phyloP scores from a whole-genome alignment of 2,113 vertebrate genomes.

The Typhlomys cinereus region DNA sequence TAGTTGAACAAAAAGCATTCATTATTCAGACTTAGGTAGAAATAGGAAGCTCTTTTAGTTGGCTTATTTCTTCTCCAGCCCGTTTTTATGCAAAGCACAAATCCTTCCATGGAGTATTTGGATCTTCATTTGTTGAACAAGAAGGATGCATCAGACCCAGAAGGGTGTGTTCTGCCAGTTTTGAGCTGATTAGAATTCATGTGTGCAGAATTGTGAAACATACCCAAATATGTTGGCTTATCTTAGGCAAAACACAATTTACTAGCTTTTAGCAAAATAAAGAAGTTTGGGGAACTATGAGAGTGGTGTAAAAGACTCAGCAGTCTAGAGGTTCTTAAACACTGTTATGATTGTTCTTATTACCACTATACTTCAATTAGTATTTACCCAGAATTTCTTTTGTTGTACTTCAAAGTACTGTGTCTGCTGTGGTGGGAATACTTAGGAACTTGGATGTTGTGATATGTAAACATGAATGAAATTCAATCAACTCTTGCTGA shows the following conservation, averaged over 20 bases:
- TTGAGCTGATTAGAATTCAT: constrained; percentile 63
- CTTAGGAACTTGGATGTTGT: neutral
- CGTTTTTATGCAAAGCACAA: constrained; percentile 22
- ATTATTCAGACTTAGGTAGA: neutral
- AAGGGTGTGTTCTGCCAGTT: constrained; percentile 28
- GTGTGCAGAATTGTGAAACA: constrained; percentile 61
- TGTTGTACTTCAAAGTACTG: neutral
- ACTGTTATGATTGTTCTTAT: constrained; percentile 29
- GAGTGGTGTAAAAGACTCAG: constrained; percentile 28
- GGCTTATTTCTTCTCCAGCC: neutral
- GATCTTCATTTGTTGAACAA: constrained; percentile 26
- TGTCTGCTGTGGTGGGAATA: neutral
- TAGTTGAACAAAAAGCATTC: neutral
- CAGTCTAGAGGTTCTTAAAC: constrained; percentile 1
- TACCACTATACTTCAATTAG: neutral
- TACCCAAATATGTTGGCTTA: constrained; percentile 58
- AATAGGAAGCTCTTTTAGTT: neutral
- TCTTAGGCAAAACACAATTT: constrained; percentile 64
- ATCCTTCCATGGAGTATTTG: constrained; percentile 28
- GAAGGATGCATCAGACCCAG: neutral
- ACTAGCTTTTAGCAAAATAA: constrained; percentile 59
- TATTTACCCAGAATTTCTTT: constrained; percentile 11
- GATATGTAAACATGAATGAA: constrained; percentile 37
- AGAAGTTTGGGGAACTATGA: constrained; percentile 38
- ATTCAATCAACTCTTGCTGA: neutral